Conservation (phyloP, 2,113 vertebrate genomes). For the Microtus oregoni region DNA sequence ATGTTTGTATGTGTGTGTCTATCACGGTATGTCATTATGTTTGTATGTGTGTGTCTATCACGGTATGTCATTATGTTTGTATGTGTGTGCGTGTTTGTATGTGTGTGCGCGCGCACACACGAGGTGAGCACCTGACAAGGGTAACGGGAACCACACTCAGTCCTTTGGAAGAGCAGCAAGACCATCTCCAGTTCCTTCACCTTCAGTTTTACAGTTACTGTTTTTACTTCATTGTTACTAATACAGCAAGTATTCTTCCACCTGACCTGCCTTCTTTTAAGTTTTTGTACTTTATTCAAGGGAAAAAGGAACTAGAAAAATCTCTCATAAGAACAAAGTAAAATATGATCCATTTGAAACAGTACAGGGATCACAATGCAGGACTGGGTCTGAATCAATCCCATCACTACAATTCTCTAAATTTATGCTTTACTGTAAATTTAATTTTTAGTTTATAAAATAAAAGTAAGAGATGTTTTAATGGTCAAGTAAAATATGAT, state of each 20-base stretch:
- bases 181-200: neutral
- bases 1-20: neutral
- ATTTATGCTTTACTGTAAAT: neutral
- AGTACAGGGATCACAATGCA: neutral
- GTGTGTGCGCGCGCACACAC: too few species aligned
- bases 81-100: neutral
- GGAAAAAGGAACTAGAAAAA: constrained; percentile 39
- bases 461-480: neutral
- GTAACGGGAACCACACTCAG: neutral
- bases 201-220: neutral
- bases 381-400: neutral
- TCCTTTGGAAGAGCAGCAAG: too few species aligned
- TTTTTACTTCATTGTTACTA: neutral
- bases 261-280: neutral
- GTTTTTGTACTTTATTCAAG: neutral
- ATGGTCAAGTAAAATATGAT: neutral
- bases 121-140: neutral
- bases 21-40: neutral
- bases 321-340: neutral
- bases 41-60: neutral
- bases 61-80: neutral
- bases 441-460: neutral
- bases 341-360: neutral
- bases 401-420: neutral
- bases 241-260: neutral